A percentile compares a stretch with the other conserved stretches of the same genome.
Evolutionary conservation across 2,113 vertebrate species (phyloP).

Genomic region (Notarius lentiginosus): DNA sequence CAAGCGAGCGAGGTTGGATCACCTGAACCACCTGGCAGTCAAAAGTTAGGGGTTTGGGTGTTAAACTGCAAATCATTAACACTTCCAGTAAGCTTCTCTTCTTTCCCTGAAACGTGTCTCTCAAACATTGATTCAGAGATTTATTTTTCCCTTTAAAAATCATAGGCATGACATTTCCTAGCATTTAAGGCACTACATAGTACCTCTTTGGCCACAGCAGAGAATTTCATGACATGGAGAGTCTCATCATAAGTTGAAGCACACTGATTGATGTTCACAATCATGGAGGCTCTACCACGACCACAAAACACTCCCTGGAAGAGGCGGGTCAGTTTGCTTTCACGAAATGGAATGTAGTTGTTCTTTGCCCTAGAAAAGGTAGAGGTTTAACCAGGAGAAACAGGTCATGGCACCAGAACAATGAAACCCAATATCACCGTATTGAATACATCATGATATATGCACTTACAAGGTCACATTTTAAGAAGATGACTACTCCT

Average conservation of each 20-base stretch:
- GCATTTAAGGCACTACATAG: not conserved
- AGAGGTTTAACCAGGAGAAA: not conserved
- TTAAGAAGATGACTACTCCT: not conserved
- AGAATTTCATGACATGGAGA: constrained; percentile 88
- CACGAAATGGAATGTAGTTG: constrained; percentile 81
- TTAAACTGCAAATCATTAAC: not conserved
- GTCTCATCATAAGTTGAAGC: constrained; percentile 86
- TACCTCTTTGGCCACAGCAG: constrained; percentile 85
- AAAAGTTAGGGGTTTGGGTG: not conserved
- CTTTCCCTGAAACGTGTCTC: not conserved
- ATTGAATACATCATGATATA: not conserved
- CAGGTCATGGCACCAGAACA: not conserved
- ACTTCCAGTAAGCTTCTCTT: not conserved
- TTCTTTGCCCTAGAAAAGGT: constrained; percentile 58
- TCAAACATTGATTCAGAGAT: not conserved
- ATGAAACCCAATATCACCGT: not conserved
- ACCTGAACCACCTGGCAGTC: constrained; percentile 79
- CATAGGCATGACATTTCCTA: not conserved
- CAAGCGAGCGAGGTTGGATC: constrained; percentile 70
- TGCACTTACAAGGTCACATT: not conserved
- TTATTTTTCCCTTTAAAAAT: not conserved
- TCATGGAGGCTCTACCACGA: constrained; percentile 84
- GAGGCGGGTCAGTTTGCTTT: constrained; percentile 88
- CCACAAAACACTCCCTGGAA: constrained; percentile 86
- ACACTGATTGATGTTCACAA: constrained; percentile 86